phyloP scores from a whole-genome alignment of 2,113 vertebrate species.

The Ictalurus furcatus region DNA sequence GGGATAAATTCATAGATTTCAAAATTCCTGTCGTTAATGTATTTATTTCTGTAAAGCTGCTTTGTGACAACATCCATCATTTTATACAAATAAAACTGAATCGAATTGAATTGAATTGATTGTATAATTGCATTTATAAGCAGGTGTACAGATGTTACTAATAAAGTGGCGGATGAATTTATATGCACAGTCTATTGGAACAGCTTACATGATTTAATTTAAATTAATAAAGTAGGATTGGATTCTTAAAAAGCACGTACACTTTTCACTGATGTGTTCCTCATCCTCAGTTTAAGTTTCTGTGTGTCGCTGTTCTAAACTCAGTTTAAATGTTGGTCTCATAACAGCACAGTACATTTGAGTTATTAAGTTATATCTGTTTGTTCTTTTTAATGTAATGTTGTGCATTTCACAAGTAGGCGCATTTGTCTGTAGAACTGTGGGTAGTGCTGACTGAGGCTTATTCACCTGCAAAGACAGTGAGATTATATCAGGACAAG shows the following conservation, averaged over 20 bases:
- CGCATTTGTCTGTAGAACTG: neutral
- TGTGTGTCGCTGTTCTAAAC: neutral
- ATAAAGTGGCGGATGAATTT: neutral
- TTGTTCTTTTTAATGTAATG: neutral
- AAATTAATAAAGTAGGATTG: neutral
- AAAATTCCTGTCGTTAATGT: too few species aligned
- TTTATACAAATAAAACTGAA: too few species aligned
- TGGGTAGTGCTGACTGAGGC: neutral
- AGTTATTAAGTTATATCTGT: neutral
- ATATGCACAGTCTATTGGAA: neutral
- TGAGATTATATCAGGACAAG: slow-evolving; percentile 6
- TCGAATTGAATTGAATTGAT: too few species aligned
- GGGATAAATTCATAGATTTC: too few species aligned
- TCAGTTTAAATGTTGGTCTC: neutral
- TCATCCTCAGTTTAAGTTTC: neutral
- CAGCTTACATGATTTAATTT: neutral
- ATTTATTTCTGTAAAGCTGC: too few species aligned
- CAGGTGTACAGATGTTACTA: neutral
- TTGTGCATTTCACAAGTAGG: neutral
- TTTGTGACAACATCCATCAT: too few species aligned
- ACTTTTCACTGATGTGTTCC: neutral
- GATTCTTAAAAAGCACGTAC: neutral
- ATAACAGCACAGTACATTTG: neutral
- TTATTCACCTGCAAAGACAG: slow-evolving; percentile 17
- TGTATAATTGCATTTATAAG: neutral